These are phyloP conservation scores for Hemithea aestivaria DNA, from an alignment of 2,888 invertebrate species.

Conservation along the genomic window DNA sequence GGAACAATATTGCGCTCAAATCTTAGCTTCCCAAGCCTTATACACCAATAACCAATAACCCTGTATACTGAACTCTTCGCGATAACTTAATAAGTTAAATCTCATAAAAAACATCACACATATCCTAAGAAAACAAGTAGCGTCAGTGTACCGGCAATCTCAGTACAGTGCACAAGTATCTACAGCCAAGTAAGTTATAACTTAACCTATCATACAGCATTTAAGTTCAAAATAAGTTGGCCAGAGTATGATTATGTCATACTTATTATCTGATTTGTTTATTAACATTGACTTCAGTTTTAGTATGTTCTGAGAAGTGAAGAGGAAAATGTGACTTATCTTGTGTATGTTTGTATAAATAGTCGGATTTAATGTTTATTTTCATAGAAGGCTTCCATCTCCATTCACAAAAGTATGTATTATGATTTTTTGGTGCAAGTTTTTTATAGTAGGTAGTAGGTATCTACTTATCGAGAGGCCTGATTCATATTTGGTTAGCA, in stretches of 20 bases:
- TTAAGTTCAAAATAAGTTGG: constrained; percentile 20
- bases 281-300: constrained; percentile 13
- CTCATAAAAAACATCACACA: too few species aligned
- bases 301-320: constrained; percentile 19
- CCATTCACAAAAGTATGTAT: neutral
- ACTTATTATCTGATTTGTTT: constrained; percentile 22
- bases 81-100: too few species aligned
- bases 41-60: too few species aligned
- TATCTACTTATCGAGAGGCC: too few species aligned
- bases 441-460: too few species aligned
- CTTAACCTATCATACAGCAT: constrained; percentile 1
- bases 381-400: neutral
- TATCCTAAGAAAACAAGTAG: too few species aligned
- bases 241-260: constrained; percentile 32
- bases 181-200: constrained; percentile 8
- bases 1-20: too few species aligned
- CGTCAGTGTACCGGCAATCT: neutral
- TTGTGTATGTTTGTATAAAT: too few species aligned
- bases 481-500: too few species aligned
- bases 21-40: too few species aligned
- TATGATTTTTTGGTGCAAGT: too few species aligned
- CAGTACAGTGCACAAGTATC: constrained; percentile 1
- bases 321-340: constrained; percentile 15
- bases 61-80: too few species aligned
- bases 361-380: neutral